A percentile compares a stretch with the other conserved stretches of the same genome.
Conservation (phyloP, 1,140 invertebrate genomes). For the Anoplolepis gracilipes region DNA sequence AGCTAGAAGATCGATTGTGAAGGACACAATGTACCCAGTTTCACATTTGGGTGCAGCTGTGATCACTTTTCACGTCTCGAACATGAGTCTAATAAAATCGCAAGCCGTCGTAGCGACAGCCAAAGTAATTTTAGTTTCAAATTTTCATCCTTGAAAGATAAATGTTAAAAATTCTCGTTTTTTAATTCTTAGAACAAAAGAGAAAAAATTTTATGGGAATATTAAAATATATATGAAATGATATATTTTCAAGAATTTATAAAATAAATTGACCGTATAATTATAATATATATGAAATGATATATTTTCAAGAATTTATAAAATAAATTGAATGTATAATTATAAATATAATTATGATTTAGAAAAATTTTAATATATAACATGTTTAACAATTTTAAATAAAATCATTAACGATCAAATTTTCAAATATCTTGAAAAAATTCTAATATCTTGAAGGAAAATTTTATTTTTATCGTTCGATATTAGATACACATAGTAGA, state of each 20-base stretch:
- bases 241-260: neutral
- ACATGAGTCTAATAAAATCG: slow-evolving; percentile 64
- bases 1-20: slow-evolving; percentile 48
- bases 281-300: neutral
- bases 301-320: neutral
- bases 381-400: neutral
- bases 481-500: slow-evolving; percentile 72
- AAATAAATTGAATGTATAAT: neutral
- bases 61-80: slow-evolving; percentile 69
- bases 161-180: neutral
- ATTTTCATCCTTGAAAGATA: neutral
- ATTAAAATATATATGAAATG: neutral
- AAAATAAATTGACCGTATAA: neutral
- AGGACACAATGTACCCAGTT: slow-evolving; percentile 44
- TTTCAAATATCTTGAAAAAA: neutral
- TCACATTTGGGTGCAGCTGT: slow-evolving; percentile 66
- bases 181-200: neutral
- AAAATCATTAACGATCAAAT: neutral
- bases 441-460: neutral
- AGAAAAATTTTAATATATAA: slow-evolving; percentile 3
- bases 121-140: slow-evolving; percentile 53
- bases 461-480: slow-evolving; percentile 2
- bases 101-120: slow-evolving; percentile 55
- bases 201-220: neutral
- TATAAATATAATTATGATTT: neutral